Base-by-base conservation (phyloP, 2,113 vertebrate genomes). In the Syrrhaptes paradoxus region DNA sequence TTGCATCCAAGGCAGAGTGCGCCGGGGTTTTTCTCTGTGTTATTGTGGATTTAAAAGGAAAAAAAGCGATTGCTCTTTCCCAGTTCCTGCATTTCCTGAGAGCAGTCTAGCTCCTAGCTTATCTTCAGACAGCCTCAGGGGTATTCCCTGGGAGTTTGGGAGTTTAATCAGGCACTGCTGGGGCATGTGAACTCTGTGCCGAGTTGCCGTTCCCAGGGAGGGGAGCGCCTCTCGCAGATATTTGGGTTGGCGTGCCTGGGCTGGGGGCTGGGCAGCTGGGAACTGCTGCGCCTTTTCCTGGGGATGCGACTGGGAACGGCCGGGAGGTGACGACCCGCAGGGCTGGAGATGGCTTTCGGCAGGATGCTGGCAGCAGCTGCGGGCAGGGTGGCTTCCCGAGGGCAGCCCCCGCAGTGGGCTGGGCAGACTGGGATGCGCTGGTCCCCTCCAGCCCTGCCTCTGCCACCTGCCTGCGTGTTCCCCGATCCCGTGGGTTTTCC, bases 231-330 rank as follows among this genome's bases (percentile, higher is more conserved):
- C 88, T 81, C 7, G 13, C 88, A 90, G 96, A 94, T 94, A 95
- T 95, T 97, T 96, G 86, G 96, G 88, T 96, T 96, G 96, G 96
- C 93, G 52, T 88, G 93, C 57, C 86, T 89, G 96, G 91, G 83
- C 87, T 96, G 95, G 87, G 94, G 95, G 96, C 94, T 96, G 96
- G 85, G 93, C 93, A 94, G 72, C 89, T 95, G 93, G 96, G 96
- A 96, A 93, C 25, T 0, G 4, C 78, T 19, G 93, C 90, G 90
- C 90, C 86, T 78, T 71, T 91, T 88, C 85, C 92, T 18, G 66
- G 87, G 87, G 96, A 81, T 87, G 92, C 2, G 6, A 25, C 82
- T 41, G 70, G 73, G 84, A 74, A 86, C 21, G 85, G 70, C 41
- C 2, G 7, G 63, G 74, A n/a, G 26, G 55, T 38, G 83, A 26